Percentiles rank a stretch among this genome's conserved stretches.
Evolutionary conservation across 2,888 invertebrate genomes (phyloP).

Genomic region (Metallyticus violacea): DNA sequence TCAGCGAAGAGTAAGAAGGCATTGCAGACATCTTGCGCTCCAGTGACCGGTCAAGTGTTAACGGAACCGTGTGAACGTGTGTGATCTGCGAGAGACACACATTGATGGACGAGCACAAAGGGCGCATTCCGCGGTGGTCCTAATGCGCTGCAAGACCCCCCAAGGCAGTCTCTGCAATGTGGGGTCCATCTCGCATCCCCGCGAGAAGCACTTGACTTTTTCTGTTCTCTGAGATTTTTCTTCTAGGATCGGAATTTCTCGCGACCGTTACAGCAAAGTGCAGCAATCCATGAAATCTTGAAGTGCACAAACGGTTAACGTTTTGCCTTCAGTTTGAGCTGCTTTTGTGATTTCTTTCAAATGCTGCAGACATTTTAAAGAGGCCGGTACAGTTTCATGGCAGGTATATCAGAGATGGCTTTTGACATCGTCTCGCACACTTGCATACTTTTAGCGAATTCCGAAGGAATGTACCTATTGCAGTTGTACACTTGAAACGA

Average conservation of each 20-base stretch:
- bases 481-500: too few relatives aligned
- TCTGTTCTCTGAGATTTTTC: neutral
- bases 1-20: neutral
- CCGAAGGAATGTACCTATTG: too few relatives aligned
- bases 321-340: neutral
- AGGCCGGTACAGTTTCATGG: neutral
- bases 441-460: too few relatives aligned
- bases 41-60: neutral
- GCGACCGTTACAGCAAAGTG: neutral
- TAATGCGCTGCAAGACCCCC: slow-evolving; percentile 4
- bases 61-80: neutral
- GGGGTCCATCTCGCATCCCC: too few relatives aligned
- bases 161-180: neutral
- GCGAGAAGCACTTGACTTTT: too few relatives aligned
- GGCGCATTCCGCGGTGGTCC: slow-evolving; percentile 21
- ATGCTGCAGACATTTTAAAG: too few relatives aligned
- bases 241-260: neutral
- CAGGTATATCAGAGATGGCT: neutral
- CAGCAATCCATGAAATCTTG: neutral
- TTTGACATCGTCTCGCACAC: too few relatives aligned
- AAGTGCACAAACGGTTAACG: neutral
- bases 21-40: neutral
- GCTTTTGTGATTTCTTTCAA: neutral
- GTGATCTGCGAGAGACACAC: slow-evolving; percentile 1
- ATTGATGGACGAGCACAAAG: slow-evolving; percentile 20